Percentiles rank a stretch among this genome's conserved stretches.
These are phyloP conservation scores for Neopelma chrysocephalum DNA, from an alignment of 2,797 vertebrate genomes.

Conservation along the genomic window DNA sequence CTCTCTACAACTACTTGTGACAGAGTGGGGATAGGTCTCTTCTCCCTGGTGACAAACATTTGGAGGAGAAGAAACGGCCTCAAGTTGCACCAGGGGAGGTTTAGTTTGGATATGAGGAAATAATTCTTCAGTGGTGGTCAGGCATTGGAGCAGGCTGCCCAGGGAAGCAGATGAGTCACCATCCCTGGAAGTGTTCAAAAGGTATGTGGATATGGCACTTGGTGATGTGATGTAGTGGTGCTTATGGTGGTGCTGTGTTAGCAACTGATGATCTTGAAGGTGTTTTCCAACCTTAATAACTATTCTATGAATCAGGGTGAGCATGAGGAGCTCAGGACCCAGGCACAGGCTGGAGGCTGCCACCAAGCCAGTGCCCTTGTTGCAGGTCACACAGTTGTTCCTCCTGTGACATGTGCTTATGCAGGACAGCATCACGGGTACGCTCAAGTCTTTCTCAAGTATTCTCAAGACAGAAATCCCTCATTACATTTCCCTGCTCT, in stretches of 20 bases:
- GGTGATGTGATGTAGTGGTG: background rate
- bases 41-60: background rate
- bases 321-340: background rate
- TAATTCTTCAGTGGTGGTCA: background rate
- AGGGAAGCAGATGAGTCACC: background rate
- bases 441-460: background rate
- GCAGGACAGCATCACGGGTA: background rate
- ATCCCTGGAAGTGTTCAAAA: background rate
- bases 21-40: background rate
- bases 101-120: background rate
- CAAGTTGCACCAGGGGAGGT: background rate
- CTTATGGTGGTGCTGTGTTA: background rate
- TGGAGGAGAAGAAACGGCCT: background rate
- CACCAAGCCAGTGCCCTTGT: fast-evolving
- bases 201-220: background rate
- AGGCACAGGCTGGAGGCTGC: background rate
- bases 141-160: background rate
- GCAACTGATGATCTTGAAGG: background rate
- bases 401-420: background rate
- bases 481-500: background rate
- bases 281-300: background rate
- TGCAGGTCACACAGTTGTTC: fast-evolving
- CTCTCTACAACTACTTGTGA: background rate
- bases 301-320: background rate
- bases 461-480: background rate